These are phyloP conservation scores for Brachypteracias leptosomus DNA, from an alignment of 2,113 vertebrate genomes.

Conservation along the genomic window DNA sequence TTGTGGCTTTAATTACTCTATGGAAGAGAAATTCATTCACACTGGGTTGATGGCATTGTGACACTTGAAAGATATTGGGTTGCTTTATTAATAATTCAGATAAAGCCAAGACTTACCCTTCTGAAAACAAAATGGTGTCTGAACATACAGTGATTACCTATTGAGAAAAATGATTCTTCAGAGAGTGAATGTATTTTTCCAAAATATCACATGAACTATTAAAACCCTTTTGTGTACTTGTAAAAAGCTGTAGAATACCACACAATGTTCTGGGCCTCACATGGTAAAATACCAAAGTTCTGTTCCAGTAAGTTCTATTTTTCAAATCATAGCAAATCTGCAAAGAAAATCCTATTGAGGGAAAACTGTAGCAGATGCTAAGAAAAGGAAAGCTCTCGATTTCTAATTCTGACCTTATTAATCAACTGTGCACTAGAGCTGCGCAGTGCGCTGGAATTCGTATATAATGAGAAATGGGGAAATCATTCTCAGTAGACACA, in stretches of 20 bases:
- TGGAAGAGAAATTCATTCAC: not conserved
- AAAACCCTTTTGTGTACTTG: not conserved
- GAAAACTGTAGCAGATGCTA: not conserved
- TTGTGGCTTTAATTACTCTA: not conserved
- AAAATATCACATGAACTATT: not conserved
- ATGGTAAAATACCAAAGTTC: not conserved
- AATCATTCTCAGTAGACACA: not conserved
- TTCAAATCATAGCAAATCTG: not conserved
- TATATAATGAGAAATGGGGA: conserved; percentile 17
- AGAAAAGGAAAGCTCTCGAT: conserved; percentile 14
- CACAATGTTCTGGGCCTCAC: not conserved
- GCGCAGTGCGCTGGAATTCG: not conserved
- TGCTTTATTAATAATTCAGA: not conserved
- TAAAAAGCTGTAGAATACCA: not conserved
- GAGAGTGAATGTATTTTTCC: not conserved
- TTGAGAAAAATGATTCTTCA: not conserved
- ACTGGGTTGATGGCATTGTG: not conserved
- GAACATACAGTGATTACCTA: not conserved
- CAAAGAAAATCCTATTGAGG: not conserved
- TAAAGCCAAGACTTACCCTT: not conserved
- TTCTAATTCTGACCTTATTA: conserved; percentile 50
- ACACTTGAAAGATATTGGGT: not conserved
- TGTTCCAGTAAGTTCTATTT: not conserved
- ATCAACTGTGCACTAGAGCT: conserved; percentile 35
- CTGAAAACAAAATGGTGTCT: not conserved